These are phyloP conservation scores for Amphipyra berbera DNA, from an alignment of 2,888 invertebrate genomes.

Conservation along the genomic window DNA sequence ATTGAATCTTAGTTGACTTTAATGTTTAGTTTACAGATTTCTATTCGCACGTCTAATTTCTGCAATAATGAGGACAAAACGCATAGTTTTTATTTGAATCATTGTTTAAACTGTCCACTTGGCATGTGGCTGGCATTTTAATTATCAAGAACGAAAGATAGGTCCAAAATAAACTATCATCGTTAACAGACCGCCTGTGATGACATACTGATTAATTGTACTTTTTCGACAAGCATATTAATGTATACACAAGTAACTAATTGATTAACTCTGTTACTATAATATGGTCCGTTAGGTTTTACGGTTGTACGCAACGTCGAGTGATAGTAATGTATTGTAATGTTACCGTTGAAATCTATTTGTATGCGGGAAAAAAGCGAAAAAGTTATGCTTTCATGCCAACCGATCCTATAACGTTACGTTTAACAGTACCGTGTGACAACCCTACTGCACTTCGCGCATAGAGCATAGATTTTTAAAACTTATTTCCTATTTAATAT, in stretches of 20 bases:
- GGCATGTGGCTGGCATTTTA: constrained; percentile 45
- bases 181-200: constrained; percentile 38
- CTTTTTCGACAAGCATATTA: constrained; percentile 24
- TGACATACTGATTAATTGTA: constrained; percentile 38
- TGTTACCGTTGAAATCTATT: constrained; percentile 39
- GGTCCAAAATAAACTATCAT: constrained; percentile 52
- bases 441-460: too few relatives aligned
- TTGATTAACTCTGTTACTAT: constrained; percentile 27
- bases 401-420: background rate
- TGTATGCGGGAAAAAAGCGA: constrained; percentile 18
- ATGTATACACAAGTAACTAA: constrained; percentile 11
- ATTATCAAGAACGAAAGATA: constrained; percentile 51
- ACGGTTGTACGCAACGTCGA: constrained; percentile 32
- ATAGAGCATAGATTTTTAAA: too few relatives aligned
- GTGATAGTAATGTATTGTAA: constrained; percentile 31
- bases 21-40: constrained; percentile 17
- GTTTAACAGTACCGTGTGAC: too few relatives aligned
- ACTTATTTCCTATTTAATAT: too few relatives aligned
- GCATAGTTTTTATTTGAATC: constrained; percentile 28
- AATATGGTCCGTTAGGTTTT: constrained; percentile 33
- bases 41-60: constrained; percentile 6
- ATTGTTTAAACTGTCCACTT: constrained; percentile 29
- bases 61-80: constrained; percentile 13
- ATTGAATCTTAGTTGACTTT: background rate
- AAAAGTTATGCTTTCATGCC: constrained; percentile 6